Evolutionary conservation across 1,140 invertebrate species (phyloP), one percentile per base, ranked within the genome.

Genomic region (Hyposmocoma kahamanoa): DNA sequence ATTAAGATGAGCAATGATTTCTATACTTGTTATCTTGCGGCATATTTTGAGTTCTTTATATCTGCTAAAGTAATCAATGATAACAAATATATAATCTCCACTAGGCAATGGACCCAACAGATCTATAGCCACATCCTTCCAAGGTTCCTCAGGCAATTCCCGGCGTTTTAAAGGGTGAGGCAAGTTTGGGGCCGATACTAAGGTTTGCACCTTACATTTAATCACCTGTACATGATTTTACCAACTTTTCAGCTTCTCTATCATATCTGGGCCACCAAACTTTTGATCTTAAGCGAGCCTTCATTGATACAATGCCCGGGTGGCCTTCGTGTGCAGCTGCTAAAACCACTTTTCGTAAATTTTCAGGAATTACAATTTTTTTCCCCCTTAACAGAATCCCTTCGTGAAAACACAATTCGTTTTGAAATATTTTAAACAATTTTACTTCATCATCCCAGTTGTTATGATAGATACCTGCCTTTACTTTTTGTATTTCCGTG

Each of bases 191-290:
- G 34, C 26, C 53, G 28, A 26, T 17, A 66, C 52, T 42, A 63
- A 30, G 10, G 28, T 62, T 19, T 88, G 88, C 19, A 60, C 58
- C n/a, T 58, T 51, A 55, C 88, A 90, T 1, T 36, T 15, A 50
- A 75, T 79, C 2, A 80, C 32, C 32, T 41, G 20, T 41, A 21
- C 38, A 41, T 11, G 20, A 20, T 20, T 41, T 41, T 20, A 41
- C 38, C 1, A 41, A n/a, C 22, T 9, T 9, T 41, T 41, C 38
- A 9, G 20, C 38, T 21, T 41, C 38, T 15, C 22, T 41, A 21
- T 41, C 38, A 9, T 21, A 21, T 18, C 19, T 18, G 20, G 38
- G 38, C 38, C 38, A 41, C 38, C 38, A 41, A 11, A 41, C 38
- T 13, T 41, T 41, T 9, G 20, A 41, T 22, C 38, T 41, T 13